A percentile compares a stretch with the other conserved stretches of the same genome.
phyloP scores from a whole-genome alignment of 2,797 vertebrate genomes.

The Acanthurus leucopareius region DNA sequence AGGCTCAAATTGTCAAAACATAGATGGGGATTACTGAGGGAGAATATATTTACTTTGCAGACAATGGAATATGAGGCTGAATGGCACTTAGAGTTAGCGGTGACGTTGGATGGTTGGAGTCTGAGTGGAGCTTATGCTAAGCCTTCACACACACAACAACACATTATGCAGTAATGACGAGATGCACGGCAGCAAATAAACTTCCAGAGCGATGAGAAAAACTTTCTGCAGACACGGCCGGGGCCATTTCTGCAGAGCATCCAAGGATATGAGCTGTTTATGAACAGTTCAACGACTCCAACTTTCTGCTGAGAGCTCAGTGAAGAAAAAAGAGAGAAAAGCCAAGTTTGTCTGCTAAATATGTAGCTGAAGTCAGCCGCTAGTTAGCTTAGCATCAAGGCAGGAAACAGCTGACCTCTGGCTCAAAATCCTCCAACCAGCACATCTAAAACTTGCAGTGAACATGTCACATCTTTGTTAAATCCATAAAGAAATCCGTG shows the following conservation, averaged over 20 bases:
- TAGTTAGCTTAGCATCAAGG: background rate
- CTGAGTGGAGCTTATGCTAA: background rate
- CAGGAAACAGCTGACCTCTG: background rate
- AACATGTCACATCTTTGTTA: too few relatives aligned
- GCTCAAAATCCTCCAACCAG: background rate
- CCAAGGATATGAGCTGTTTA: background rate
- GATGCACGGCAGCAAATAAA: background rate
- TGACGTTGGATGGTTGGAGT: background rate
- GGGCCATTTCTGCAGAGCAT: background rate
- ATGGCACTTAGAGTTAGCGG: background rate
- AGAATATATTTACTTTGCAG: background rate
- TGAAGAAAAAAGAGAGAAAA: too few relatives aligned
- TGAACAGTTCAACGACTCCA: background rate
- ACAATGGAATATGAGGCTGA: background rate
- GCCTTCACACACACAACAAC: background rate
- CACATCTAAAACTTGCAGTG: too few relatives aligned
- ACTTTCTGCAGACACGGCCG: background rate
- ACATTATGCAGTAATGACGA: conserved; percentile 19
- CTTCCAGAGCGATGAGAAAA: background rate
- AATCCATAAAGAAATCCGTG: too few relatives aligned
- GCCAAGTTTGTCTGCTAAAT: background rate
- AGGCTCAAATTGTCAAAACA: background rate
- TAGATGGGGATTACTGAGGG: background rate
- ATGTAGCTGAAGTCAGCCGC: background rate
- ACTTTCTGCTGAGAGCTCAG: background rate